Percentiles rank a stretch among this genome's conserved stretches.
phyloP scores from a whole-genome alignment of 2,797 vertebrate genomes.

The Myioborus melanocephalus region DNA sequence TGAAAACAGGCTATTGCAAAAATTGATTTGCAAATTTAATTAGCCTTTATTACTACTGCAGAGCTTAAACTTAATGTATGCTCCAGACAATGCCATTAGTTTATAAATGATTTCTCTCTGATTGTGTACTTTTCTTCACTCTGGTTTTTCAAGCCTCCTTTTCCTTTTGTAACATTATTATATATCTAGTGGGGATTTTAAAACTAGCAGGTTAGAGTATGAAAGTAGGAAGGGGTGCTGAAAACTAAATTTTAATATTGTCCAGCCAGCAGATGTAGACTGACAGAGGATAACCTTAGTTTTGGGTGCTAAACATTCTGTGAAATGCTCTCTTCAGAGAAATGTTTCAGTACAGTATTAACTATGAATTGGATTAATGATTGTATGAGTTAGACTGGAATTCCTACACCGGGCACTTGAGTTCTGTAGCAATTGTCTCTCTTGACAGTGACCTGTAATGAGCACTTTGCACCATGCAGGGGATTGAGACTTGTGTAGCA shows the following conservation, averaged over 20 bases:
- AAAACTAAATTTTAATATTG: not conserved
- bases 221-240: not conserved
- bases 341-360: not conserved
- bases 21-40: not conserved
- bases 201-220: not conserved
- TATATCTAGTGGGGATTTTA: not conserved
- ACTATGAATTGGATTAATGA: not conserved
- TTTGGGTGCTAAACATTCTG: not conserved
- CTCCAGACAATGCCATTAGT: not conserved
- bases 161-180: not conserved
- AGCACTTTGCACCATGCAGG: not conserved
- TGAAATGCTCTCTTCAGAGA: not conserved
- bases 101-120: not conserved
- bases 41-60: not conserved
- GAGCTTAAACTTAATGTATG: not conserved
- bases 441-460: not conserved
- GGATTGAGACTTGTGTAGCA: not conserved
- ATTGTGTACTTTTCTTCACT: not conserved
- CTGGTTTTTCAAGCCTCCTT: not conserved
- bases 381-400: not conserved
- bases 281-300: not conserved
- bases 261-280: not conserved
- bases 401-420: rapidly evolving
- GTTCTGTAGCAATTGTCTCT: not conserved
- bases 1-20: not conserved